Conservation (phyloP, 2,888 invertebrate species). For the Stenolophus ochropezus region DNA sequence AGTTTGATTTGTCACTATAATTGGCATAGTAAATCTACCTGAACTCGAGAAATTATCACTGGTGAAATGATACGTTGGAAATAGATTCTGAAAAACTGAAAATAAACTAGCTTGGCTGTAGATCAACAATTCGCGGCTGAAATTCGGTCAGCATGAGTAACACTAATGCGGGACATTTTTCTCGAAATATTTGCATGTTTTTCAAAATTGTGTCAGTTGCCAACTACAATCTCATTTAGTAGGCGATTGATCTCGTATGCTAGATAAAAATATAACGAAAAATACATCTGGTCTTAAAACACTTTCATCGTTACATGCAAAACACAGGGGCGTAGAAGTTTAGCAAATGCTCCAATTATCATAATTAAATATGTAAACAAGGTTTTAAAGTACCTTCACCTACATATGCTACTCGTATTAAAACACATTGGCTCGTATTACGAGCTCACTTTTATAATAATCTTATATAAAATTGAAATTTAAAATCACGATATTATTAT, state of each 20-base stretch:
- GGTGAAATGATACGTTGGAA: conserved; percentile 14
- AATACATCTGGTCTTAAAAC: neutral
- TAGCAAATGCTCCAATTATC: too few relatives aligned
- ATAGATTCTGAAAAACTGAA: conserved; percentile 41
- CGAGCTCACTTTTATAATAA: too few relatives aligned
- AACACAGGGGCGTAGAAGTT: neutral
- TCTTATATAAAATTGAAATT: too few relatives aligned
- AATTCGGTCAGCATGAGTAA: conserved; percentile 52
- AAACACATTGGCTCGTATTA: too few relatives aligned
- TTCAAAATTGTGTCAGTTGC: conserved; percentile 25
- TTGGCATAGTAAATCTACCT: neutral
- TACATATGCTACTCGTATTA: too few relatives aligned
- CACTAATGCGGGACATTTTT: conserved; percentile 30
- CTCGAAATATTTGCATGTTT: conserved; percentile 23
- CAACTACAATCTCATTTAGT: neutral
- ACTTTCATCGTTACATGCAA: neutral
- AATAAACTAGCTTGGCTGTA: conserved; percentile 35
- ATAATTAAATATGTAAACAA: too few relatives aligned
- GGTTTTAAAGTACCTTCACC: too few relatives aligned
- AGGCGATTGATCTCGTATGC: conserved; percentile 1
- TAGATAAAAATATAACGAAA: neutral
- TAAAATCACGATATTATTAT: too few relatives aligned
- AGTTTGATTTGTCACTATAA: neutral
- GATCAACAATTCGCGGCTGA: conserved; percentile 46
- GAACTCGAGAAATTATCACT: conserved; percentile 10